A percentile compares a stretch with the other conserved stretches of the same genome.
These are phyloP conservation scores for Laothoe populi DNA, from an alignment of 2,888 invertebrate species.

Conservation along the genomic window DNA sequence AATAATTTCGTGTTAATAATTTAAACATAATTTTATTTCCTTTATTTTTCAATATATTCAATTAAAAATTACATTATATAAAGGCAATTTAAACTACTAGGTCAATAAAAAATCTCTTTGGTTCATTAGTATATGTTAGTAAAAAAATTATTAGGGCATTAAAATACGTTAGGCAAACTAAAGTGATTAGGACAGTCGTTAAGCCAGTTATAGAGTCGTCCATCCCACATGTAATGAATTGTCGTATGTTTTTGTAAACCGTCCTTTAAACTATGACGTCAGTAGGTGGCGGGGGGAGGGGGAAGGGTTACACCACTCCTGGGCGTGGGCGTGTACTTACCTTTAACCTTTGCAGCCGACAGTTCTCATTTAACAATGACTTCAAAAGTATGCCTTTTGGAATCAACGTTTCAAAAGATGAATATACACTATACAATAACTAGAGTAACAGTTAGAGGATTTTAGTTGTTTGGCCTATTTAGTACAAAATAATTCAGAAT, in stretches of 20 bases:
- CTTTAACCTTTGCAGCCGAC: constrained; percentile 21
- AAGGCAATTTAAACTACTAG: too few species aligned
- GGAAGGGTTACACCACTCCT: not conserved
- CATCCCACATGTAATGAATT: too few species aligned
- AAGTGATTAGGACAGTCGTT: not conserved
- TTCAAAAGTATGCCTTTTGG: not conserved
- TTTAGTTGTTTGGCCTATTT: too few species aligned
- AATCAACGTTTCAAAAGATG: not conserved
- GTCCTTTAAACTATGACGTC: not conserved
- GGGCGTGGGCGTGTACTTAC: constrained; percentile 25
- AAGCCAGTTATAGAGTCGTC: not conserved
- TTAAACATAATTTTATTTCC: too few species aligned
- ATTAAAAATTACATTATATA: too few species aligned
- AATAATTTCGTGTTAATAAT: too few species aligned
- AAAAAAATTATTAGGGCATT: too few species aligned
- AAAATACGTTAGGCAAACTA: not conserved
- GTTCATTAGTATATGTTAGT: too few species aligned
- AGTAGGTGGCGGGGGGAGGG: not conserved
- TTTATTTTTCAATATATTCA: too few species aligned
- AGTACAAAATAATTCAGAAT: too few species aligned
- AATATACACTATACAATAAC: not conserved
- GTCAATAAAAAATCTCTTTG: too few species aligned
- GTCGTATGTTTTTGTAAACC: not conserved
- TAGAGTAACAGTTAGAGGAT: too few species aligned
- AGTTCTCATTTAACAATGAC: constrained; percentile 1